phyloP scores from a whole-genome alignment of 2,888 invertebrate genomes.

The Protophormia terraenovae region DNA sequence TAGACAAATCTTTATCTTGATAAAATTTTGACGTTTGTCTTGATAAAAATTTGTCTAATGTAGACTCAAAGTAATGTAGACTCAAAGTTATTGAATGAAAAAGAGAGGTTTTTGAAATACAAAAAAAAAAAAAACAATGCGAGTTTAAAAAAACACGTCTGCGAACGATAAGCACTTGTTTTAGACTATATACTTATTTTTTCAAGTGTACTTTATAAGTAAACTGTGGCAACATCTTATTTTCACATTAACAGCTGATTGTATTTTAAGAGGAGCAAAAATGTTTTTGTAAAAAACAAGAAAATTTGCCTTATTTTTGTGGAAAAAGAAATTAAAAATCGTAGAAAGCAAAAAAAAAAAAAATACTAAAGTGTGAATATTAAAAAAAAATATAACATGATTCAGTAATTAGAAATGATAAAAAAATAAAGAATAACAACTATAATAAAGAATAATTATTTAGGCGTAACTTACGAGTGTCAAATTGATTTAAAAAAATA shows the following conservation, averaged over 20 bases:
- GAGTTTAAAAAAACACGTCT: too few species aligned
- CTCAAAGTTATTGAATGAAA: too few species aligned
- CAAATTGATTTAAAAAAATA: neutral
- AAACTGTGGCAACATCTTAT: neutral
- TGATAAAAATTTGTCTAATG: too few species aligned
- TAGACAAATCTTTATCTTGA: too few species aligned
- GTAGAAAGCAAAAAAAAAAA: neutral
- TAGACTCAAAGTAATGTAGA: too few species aligned
- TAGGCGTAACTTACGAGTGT: neutral
- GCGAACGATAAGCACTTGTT: too few species aligned
- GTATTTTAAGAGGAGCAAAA: neutral
- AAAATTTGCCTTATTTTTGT: conserved; percentile 28
- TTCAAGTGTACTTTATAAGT: neutral
- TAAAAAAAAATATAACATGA: neutral
- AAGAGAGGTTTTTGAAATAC: too few species aligned
- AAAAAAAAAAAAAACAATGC: too few species aligned
- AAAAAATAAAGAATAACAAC: neutral
- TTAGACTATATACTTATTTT: too few species aligned
- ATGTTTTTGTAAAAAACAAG: neutral
- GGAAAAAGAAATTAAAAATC: neutral
- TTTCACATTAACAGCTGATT: conserved; percentile 18
- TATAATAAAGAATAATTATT: neutral
- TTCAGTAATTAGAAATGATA: neutral
- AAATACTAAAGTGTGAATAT: neutral
- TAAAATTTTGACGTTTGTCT: too few species aligned